Percentiles rank a stretch among this genome's conserved stretches.
These are phyloP conservation scores for Chondrosia reniformis DNA, from an alignment of 37 sponge, comb jelly and placozoan genomes.

Conservation along the genomic window DNA sequence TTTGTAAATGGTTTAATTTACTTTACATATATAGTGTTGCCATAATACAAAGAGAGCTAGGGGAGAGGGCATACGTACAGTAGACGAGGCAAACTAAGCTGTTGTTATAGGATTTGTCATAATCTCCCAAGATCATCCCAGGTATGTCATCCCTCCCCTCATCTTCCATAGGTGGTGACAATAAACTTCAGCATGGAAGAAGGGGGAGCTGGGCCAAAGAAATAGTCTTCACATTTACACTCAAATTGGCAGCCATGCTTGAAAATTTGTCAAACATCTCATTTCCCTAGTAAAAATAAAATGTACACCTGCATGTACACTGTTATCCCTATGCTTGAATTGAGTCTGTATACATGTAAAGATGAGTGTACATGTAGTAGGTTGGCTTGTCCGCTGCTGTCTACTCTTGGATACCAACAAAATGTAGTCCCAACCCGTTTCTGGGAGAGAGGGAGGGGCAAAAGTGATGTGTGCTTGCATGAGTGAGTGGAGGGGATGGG, in stretches of 20 bases:
- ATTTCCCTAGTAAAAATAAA: not conserved
- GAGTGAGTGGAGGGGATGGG: too few species aligned
- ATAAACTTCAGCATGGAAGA: constrained; percentile 65
- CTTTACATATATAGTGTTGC: not conserved
- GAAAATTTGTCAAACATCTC: not conserved
- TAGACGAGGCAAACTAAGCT: constrained; percentile 39
- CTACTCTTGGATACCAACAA: constrained; percentile 28
- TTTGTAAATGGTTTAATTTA: too few species aligned
- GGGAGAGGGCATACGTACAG: too few species aligned
- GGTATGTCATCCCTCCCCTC: constrained; percentile 3
- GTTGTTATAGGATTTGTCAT: constrained; percentile 35
- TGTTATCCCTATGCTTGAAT: too few species aligned
- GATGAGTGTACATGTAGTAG: constrained; percentile 6
- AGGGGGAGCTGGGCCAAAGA: constrained; percentile 25
- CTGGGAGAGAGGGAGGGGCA: too few species aligned
- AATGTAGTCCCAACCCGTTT: too few species aligned
- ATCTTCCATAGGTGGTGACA: too few species aligned
- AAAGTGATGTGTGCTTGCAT: too few species aligned
- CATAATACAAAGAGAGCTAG: too few species aligned
- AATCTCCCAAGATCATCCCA: constrained; percentile 43
- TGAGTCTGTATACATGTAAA: not conserved
- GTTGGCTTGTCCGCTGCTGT: not conserved
- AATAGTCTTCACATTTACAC: not conserved
- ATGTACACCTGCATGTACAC: not conserved
- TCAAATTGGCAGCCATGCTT: not conserved